phyloP scores from a whole-genome alignment of 2,797 vertebrate species.

The Myotis findleyi region DNA sequence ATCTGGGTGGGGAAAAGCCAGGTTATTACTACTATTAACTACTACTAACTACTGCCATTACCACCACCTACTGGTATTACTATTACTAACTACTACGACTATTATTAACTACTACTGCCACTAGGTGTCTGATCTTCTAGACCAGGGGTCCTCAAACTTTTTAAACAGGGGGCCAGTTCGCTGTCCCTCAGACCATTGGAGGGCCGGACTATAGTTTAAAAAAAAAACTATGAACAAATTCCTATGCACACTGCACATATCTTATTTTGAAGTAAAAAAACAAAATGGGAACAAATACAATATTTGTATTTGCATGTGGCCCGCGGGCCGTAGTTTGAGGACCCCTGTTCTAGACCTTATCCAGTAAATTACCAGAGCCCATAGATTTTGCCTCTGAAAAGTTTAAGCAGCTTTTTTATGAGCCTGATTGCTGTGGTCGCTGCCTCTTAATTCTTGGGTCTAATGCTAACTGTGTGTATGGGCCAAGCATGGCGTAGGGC shows the following conservation, averaged over 20 bases:
- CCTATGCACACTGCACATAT: too few relatives aligned
- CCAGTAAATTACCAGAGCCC: not conserved
- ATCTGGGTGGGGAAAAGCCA: not conserved
- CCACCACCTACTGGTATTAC: not conserved
- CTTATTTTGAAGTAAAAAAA: too few relatives aligned
- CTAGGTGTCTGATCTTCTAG: not conserved
- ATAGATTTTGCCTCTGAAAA: not conserved
- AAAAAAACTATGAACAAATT: too few relatives aligned
- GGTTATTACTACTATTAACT: not conserved
- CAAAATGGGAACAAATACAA: too few relatives aligned
- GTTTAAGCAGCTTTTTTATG: not conserved
- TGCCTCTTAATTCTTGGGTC: not conserved
- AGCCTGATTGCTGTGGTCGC: not conserved
- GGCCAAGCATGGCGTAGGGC: not conserved
- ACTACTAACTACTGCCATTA: not conserved
- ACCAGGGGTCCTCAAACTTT: too few relatives aligned
- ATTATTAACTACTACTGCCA: not conserved
- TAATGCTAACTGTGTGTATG: not conserved
- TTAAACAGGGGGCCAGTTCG: too few relatives aligned
- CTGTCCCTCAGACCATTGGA: too few relatives aligned
- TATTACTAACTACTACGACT: not conserved
- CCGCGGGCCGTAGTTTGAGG: too few relatives aligned
- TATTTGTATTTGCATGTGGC: too few relatives aligned
- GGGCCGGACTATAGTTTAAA: too few relatives aligned
- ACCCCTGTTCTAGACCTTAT: not conserved